Conservation (phyloP, 2,888 invertebrate species). For the Onchidella celtica region DNA sequence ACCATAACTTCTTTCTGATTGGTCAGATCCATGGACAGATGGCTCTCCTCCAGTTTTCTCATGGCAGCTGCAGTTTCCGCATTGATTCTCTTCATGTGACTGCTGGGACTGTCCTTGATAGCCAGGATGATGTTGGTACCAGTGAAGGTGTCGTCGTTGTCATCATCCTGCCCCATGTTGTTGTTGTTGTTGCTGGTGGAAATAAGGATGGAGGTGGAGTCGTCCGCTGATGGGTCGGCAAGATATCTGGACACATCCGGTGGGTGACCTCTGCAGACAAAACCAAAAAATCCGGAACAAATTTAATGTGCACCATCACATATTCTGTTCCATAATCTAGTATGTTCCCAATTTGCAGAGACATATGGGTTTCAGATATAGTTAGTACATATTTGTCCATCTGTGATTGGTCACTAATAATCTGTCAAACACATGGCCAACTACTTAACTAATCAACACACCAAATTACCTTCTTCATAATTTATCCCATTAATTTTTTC, state of each 20-base stretch:
- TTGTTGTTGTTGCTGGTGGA: neutral
- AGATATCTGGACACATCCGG: slow-evolving; percentile 15
- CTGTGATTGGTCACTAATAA: no score
- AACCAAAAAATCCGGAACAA: no score
- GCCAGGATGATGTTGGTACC: neutral
- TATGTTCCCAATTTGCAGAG: no score
- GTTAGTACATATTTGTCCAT: neutral
- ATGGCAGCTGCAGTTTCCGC: slow-evolving; percentile 30
- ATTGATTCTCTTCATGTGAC: neutral
- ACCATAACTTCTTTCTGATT: slow-evolving; percentile 61
- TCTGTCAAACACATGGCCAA: no score
- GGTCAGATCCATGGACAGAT: slow-evolving; percentile 61
- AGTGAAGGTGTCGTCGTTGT: neutral
- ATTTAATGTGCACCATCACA: no score
- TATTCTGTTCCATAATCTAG: no score
- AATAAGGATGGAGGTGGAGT: neutral
- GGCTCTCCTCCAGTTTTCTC: slow-evolving; percentile 53
- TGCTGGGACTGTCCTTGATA: neutral
- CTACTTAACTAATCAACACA: no score
- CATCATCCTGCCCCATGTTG: slow-evolving; percentile 1
- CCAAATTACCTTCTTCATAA: no score
- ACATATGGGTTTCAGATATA: neutral
- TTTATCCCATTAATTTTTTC: no score
- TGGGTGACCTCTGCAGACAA: slow-evolving; percentile 37
- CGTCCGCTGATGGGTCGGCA: slow-evolving; percentile 7